Evolutionary conservation across 2,113 vertebrate species (phyloP).

Genomic region (Antechinus stuartii): DNA sequence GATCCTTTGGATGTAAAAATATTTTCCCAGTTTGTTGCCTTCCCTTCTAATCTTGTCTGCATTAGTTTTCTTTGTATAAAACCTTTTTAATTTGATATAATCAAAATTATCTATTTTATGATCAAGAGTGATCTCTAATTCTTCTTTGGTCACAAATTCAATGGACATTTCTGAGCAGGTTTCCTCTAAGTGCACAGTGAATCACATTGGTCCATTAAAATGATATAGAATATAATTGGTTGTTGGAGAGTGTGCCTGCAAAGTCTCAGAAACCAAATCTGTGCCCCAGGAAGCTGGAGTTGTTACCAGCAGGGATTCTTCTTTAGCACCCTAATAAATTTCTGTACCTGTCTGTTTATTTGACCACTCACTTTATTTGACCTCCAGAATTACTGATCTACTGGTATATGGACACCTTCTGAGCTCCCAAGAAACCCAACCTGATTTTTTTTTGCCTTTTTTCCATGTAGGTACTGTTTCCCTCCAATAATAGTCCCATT

Average conservation of each 20-base stretch:
- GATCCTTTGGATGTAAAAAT: no score
- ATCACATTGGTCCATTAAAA: neutral
- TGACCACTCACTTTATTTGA: neutral
- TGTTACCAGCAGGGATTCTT: neutral
- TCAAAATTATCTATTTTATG: no score
- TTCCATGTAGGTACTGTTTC: neutral
- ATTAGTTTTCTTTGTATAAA: no score
- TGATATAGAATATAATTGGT: neutral
- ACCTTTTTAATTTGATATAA: no score
- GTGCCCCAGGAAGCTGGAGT: neutral
- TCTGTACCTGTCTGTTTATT: neutral
- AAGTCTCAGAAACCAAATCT: neutral
- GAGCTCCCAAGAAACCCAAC: neutral
- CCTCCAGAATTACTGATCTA: neutral
- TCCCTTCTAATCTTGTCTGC: no score
- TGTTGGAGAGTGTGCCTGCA: neutral
- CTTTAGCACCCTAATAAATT: neutral
- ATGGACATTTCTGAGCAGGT: neutral
- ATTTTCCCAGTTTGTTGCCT: no score
- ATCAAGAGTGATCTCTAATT: no score
- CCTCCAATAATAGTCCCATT: neutral
- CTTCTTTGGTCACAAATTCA: neutral
- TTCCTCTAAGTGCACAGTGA: neutral
- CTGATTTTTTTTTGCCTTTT: neutral
- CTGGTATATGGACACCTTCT: neutral